These are phyloP conservation scores for Brachionus manjavacas DNA, from an alignment of 1,140 invertebrate species.

Conservation along the genomic window DNA sequence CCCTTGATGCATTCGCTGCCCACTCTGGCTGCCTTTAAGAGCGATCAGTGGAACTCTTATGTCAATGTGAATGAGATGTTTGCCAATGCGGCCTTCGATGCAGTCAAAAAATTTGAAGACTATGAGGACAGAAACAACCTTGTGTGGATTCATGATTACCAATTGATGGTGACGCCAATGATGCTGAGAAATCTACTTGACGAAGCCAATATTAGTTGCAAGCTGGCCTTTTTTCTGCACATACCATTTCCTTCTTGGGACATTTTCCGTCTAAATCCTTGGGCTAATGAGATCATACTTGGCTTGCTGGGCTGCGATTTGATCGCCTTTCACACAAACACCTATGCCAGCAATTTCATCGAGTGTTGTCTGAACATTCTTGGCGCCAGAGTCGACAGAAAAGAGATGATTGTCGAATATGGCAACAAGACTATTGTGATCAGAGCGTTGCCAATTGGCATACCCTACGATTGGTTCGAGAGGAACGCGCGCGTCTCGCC, in stretches of 20 bases:
- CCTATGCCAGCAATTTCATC: slow-evolving; percentile 84
- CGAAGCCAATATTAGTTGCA: slow-evolving; percentile 70
- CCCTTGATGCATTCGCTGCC: slow-evolving; percentile 85
- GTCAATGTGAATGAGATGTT: slow-evolving; percentile 74
- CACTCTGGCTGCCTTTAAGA: slow-evolving; percentile 69
- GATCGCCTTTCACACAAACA: slow-evolving; percentile 83
- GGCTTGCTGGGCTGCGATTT: slow-evolving; percentile 74
- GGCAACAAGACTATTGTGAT: slow-evolving; percentile 76
- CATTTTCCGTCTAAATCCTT: slow-evolving; percentile 79
- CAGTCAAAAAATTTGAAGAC: slow-evolving; percentile 56
- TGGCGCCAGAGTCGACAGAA: slow-evolving; percentile 78
- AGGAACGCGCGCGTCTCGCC: slow-evolving; percentile 72
- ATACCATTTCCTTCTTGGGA: slow-evolving; percentile 89
- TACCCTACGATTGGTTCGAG: slow-evolving; percentile 79
- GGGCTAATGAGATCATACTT: slow-evolving; percentile 84
- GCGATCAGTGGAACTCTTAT: slow-evolving; percentile 73
- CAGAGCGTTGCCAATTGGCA: slow-evolving; percentile 64
- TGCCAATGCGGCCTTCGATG: slow-evolving; percentile 68
- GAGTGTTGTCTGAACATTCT: slow-evolving; percentile 80
- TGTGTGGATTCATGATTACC: slow-evolving; percentile 86
- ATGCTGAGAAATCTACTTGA: slow-evolving; percentile 76
- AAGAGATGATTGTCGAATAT: slow-evolving; percentile 77
- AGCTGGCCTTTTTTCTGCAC: slow-evolving; percentile 82
- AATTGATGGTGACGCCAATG: slow-evolving; percentile 80
- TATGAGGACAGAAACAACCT: slow-evolving; percentile 64